phyloP scores from a whole-genome alignment of 2,888 invertebrate species.

The Schizotus pectinicornis region DNA sequence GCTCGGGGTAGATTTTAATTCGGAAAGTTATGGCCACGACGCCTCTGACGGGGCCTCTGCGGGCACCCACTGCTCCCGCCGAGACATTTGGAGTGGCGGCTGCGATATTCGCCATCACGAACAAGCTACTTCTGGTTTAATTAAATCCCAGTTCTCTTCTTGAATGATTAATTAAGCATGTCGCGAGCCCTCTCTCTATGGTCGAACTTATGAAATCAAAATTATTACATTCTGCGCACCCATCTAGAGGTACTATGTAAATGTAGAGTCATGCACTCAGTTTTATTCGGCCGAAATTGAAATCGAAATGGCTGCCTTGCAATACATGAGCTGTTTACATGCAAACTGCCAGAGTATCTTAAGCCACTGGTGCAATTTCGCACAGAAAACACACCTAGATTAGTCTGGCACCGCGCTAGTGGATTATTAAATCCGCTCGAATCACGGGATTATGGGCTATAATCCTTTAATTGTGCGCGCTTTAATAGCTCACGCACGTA shows the following conservation, averaged over 20 bases:
- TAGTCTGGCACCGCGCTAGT: conserved; percentile 29
- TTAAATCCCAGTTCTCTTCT: conserved; percentile 53
- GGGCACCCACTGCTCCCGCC: conserved; percentile 25
- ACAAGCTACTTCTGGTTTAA: conserved; percentile 56
- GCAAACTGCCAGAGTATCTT: conserved; percentile 41
- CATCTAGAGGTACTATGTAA: neutral
- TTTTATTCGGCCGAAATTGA: conserved; percentile 35
- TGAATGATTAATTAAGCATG: conserved; percentile 55
- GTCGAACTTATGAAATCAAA: conserved; percentile 50
- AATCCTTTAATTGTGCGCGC: conserved; percentile 38
- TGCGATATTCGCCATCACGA: conserved; percentile 54
- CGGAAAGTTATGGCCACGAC: conserved; percentile 19
- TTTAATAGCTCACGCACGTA: conserved; percentile 24
- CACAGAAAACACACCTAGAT: conserved; percentile 41
- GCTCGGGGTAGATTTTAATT: conserved; percentile 16
- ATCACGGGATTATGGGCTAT: conserved; percentile 37
- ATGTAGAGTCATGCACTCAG: conserved; percentile 4
- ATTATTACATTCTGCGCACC: conserved; percentile 36
- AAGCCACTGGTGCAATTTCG: conserved; percentile 39
- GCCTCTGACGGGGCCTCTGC: conserved; percentile 27
- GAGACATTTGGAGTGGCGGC: conserved; percentile 44
- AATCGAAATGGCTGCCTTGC: conserved; percentile 31
- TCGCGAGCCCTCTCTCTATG: conserved; percentile 40
- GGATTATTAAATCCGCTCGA: conserved; percentile 42
- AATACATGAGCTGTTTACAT: conserved; percentile 37